A percentile compares a stretch with the other conserved stretches of the same genome.
phyloP scores from a whole-genome alignment of 1,140 invertebrate genomes.

The Protaetia brevitarsis region DNA sequence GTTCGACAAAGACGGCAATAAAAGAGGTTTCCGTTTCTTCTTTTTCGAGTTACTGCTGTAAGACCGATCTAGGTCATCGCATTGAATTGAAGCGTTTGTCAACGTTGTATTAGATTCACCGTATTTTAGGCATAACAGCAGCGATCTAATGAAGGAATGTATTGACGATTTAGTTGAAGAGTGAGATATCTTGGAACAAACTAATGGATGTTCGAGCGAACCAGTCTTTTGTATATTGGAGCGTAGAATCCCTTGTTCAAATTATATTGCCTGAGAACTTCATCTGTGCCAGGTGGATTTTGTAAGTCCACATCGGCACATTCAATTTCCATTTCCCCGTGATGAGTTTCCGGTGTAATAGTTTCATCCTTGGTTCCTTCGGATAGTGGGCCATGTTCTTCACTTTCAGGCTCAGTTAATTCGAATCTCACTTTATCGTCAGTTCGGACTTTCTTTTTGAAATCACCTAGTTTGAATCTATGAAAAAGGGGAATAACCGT shows the following conservation, averaged over 20 bases:
- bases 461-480: not conserved
- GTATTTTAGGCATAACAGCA: not conserved
- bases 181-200: not conserved
- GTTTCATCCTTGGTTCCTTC: not conserved
- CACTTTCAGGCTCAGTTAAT: not conserved
- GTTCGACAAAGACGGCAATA: not conserved
- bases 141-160: not conserved
- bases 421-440: not conserved
- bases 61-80: not conserved
- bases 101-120: not conserved
- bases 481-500: not conserved
- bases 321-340: not conserved
- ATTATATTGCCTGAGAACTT: too few species aligned
- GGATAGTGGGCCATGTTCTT: not conserved
- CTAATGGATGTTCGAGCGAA: not conserved
- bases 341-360: not conserved
- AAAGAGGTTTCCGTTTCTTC: not conserved
- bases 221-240: not conserved
- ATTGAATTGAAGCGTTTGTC: not conserved
- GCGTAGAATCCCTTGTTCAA: not conserved
- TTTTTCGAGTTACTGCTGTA: not conserved
- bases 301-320: not conserved
- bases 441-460: not conserved
- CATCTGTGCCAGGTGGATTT: not conserved
- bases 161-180: not conserved